These are phyloP conservation scores for Muscicapa striata DNA, from an alignment of 2,797 vertebrate species.

Conservation along the genomic window DNA sequence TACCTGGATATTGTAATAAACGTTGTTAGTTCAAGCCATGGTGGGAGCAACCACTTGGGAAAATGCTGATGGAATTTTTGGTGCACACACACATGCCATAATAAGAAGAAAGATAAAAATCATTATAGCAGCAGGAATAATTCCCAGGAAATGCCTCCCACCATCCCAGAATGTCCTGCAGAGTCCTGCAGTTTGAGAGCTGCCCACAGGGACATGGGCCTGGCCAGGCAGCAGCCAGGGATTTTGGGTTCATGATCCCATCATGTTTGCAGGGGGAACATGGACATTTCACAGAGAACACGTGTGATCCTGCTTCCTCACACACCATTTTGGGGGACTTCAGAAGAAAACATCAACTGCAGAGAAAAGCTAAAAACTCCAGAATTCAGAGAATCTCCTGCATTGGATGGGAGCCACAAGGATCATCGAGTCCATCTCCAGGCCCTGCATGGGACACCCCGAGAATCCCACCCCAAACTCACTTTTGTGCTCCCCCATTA, in stretches of 20 bases:
- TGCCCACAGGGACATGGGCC: not conserved
- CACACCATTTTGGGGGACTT: not conserved
- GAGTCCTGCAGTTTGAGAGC: not conserved
- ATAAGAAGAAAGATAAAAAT: not conserved
- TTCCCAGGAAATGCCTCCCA: not conserved
- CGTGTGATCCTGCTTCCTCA: not conserved
- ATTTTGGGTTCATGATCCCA: fast-evolving
- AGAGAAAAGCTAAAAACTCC: not conserved
- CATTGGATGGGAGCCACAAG: not conserved
- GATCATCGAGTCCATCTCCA: not conserved
- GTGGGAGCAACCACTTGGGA: not conserved
- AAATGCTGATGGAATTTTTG: not conserved
- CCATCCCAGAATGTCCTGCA: not conserved
- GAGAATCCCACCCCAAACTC: not conserved
- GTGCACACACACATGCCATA: not conserved
- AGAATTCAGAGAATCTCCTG: not conserved
- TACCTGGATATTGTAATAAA: not conserved
- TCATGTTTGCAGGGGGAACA: fast-evolving
- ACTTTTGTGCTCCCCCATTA: not conserved
- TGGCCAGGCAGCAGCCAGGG: not conserved
- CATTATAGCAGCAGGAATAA: not conserved
- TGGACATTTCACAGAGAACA: not conserved
- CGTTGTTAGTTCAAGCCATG: not conserved
- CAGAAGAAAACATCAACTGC: not conserved
- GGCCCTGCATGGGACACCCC: not conserved